Conservation (phyloP, 2,888 invertebrate genomes). For the Folsomia candida region DNA sequence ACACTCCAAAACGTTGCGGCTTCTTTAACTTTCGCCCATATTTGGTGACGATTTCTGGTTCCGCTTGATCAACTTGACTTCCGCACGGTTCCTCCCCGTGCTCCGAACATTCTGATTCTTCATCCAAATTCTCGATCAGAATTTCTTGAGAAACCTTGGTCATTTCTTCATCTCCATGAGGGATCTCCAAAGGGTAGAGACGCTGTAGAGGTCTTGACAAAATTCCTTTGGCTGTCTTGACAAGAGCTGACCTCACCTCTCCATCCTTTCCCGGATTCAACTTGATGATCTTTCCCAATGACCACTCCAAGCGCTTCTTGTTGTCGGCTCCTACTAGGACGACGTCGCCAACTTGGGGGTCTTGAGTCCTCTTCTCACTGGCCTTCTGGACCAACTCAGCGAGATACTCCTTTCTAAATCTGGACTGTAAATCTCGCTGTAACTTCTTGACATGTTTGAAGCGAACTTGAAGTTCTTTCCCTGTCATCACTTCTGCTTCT, state of each 20-base stretch:
- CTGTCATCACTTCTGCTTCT: background rate
- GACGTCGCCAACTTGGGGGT: slow-evolving; percentile 3
- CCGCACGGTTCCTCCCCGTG: too few species aligned
- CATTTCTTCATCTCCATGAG: too few species aligned
- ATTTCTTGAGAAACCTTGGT: too few species aligned
- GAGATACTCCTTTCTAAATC: slow-evolving; percentile 3
- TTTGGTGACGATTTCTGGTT: background rate
- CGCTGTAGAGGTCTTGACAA: too few species aligned
- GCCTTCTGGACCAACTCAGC: background rate
- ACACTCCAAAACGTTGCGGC: too few species aligned
- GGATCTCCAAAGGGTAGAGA: too few species aligned
- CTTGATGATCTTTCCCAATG: slow-evolving; percentile 2
- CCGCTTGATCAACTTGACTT: background rate
- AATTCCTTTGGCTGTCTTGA: too few species aligned
- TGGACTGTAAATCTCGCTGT: background rate
- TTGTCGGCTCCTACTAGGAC: background rate
- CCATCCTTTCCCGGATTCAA: slow-evolving; percentile 15
- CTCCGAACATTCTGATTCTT: too few species aligned
- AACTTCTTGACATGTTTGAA: background rate
- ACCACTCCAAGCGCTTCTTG: background rate
- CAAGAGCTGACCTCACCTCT: background rate
- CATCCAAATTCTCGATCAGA: too few species aligned
- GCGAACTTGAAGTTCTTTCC: background rate
- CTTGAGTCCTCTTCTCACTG: background rate
- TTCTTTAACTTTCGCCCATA: background rate